Evolutionary conservation across 2,797 vertebrate genomes (phyloP).

Genomic region (Argya squamiceps): DNA sequence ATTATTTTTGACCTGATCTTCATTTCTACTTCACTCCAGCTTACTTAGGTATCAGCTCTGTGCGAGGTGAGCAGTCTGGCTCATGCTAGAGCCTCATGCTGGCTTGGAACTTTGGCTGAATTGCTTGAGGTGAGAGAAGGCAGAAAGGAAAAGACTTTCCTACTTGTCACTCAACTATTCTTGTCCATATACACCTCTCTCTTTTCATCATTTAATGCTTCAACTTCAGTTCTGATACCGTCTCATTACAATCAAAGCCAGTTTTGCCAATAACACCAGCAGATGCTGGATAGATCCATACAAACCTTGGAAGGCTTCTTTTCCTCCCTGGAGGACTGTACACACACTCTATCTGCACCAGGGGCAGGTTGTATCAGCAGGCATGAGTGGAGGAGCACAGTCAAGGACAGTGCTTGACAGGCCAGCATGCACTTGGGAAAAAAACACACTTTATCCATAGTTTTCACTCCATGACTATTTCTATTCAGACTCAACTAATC

Average conservation of each 20-base stretch:
- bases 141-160: too few species aligned
- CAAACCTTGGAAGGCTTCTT: neutral
- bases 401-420: neutral
- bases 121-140: neutral
- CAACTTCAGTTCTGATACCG: neutral
- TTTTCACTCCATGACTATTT: neutral
- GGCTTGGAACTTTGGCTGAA: neutral
- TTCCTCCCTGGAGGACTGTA: neutral
- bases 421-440: neutral
- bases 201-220: neutral
- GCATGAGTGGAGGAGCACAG: neutral
- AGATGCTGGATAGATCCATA: neutral
- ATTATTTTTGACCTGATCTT: neutral
- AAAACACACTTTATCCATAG: neutral
- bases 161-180: neutral
- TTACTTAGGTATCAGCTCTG: neutral
- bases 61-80: neutral
- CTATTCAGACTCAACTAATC: neutral
- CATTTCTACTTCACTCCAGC: neutral
- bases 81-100: neutral
- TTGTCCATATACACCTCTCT: neutral
- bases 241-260: neutral
- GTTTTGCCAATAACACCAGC: neutral
- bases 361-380: neutral
- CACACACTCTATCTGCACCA: fast-evolving